Evolutionary conservation across 2,888 invertebrate species (phyloP).

Genomic region (Celastrina argiolus): DNA sequence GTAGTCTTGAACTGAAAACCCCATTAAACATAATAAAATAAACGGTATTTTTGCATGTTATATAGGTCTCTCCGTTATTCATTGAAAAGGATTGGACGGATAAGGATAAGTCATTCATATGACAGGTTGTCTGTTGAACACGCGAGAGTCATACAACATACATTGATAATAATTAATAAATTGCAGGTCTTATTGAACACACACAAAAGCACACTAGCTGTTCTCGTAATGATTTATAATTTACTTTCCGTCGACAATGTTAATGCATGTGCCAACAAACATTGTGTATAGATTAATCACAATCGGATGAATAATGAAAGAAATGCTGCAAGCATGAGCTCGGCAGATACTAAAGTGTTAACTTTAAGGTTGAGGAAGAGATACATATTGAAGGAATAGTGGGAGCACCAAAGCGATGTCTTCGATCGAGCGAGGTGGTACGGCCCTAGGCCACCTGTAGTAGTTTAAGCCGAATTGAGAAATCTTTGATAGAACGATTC

Average conservation of each 20-base stretch:
- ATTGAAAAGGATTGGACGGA: conserved; percentile 54
- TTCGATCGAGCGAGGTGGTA: too few relatives aligned
- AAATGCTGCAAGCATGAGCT: background rate
- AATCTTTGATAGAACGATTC: too few relatives aligned
- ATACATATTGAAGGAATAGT: too few relatives aligned
- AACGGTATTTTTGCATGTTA: conserved; percentile 62
- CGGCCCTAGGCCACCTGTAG: too few relatives aligned
- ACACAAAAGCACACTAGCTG: background rate
- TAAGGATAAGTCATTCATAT: conserved; percentile 62
- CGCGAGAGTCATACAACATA: background rate
- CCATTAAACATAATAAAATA: conserved; percentile 57
- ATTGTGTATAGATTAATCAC: background rate
- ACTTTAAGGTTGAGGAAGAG: too few relatives aligned
- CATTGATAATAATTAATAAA: conserved; percentile 10
- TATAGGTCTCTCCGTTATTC: conserved; percentile 63
- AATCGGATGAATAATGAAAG: background rate
- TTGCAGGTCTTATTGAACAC: conserved; percentile 3
- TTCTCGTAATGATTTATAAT: background rate
- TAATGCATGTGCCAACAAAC: background rate
- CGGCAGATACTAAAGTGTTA: too few relatives aligned
- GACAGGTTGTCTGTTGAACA: conserved; percentile 39
- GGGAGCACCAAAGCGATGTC: too few relatives aligned
- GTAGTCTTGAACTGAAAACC: conserved; percentile 54
- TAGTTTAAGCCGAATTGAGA: too few relatives aligned
- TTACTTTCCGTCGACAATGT: background rate